Evolutionary conservation across 2,888 invertebrate species (phyloP).

Genomic region (Harpalus rufipes): DNA sequence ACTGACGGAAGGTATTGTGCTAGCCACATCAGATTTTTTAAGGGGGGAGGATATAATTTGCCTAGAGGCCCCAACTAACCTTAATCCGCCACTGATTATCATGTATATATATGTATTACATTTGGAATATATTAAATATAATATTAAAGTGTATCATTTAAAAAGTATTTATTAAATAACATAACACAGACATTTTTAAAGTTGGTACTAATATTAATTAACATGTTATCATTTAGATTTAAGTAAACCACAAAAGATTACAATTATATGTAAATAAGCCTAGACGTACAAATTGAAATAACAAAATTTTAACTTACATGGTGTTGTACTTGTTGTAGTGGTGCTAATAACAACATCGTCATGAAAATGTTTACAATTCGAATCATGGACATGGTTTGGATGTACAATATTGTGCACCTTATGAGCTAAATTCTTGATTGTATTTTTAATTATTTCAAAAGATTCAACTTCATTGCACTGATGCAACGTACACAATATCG

Average conservation of each 20-base stretch:
- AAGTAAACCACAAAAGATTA: conserved; percentile 1
- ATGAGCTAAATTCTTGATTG: conserved; percentile 18
- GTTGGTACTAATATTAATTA: not conserved
- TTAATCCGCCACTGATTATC: too few species aligned
- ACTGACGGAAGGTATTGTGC: too few species aligned
- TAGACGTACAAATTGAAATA: not conserved
- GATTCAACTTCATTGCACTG: conserved; percentile 41
- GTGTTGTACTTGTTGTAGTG: conserved; percentile 1
- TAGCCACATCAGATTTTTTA: too few species aligned
- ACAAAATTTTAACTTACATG: not conserved
- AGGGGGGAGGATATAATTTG: too few species aligned
- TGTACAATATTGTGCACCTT: conserved; percentile 39
- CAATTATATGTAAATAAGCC: not conserved
- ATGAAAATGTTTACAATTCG: conserved; percentile 39
- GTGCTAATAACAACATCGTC: conserved; percentile 15
- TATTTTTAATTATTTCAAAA: conserved; percentile 48
- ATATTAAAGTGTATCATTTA: too few species aligned
- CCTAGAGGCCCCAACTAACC: too few species aligned
- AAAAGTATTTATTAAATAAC: too few species aligned
- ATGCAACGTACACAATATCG: conserved; percentile 27
- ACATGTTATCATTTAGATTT: not conserved
- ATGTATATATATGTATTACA: too few species aligned
- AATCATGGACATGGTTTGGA: conserved; percentile 24
- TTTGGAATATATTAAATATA: too few species aligned
- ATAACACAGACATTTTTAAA: not conserved